phyloP scores from a whole-genome alignment of 2,113 vertebrate genomes.

The Neodon shergylaensis region DNA sequence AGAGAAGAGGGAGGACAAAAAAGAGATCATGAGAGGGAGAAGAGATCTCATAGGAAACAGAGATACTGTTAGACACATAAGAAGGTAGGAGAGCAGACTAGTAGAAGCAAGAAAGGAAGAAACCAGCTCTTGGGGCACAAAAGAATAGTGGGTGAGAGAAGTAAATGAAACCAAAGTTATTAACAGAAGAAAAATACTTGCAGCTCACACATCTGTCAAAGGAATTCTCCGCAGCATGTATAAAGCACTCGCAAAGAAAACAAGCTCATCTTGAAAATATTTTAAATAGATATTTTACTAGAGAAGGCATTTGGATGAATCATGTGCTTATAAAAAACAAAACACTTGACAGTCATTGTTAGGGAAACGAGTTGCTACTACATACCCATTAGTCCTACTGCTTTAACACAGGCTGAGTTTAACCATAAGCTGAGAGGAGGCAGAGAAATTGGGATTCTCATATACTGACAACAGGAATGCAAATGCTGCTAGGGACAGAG shows the following conservation, averaged over 20 bases:
- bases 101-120: background rate
- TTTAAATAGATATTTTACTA: background rate
- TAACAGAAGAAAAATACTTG: background rate
- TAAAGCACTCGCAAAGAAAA: background rate
- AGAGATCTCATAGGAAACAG: background rate
- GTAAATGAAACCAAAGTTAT: background rate
- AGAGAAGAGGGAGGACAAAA: background rate
- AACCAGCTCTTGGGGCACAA: background rate
- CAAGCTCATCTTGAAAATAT: background rate
- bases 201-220: conserved; percentile 36
- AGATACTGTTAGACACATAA: background rate
- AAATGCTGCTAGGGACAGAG: background rate
- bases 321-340: background rate
- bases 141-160: too few species aligned
- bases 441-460: background rate
- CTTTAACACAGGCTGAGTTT: background rate
- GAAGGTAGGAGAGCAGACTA: background rate
- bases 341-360: background rate
- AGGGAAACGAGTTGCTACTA: background rate
- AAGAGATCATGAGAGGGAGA: background rate
- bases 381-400: background rate
- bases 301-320: background rate
- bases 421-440: background rate
- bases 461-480: background rate
- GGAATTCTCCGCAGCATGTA: background rate